Evolutionary conservation across 2,113 vertebrate genomes (phyloP).

Genomic region (Malurus cyaneus): DNA sequence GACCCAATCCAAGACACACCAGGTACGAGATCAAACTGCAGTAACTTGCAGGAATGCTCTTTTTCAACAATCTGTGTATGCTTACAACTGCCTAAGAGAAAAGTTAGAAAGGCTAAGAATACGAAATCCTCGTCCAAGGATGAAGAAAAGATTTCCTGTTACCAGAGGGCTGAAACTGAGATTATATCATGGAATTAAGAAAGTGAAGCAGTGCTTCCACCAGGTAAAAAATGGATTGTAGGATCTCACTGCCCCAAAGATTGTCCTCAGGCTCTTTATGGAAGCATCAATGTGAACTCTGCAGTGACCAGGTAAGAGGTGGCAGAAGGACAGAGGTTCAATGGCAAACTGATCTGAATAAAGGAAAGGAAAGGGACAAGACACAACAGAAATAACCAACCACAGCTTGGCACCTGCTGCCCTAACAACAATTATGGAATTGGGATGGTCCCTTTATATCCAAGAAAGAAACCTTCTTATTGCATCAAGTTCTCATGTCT

Average conservation of each 20-base stretch:
- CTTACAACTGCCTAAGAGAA: neutral
- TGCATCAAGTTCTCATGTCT: constrained; percentile 49
- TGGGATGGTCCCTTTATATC: neutral
- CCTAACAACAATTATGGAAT: neutral
- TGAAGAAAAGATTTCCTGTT: neutral
- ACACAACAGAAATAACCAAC: neutral
- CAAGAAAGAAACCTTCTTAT: constrained; percentile 12
- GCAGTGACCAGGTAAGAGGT: neutral
- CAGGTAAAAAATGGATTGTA: neutral
- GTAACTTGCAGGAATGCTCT: neutral
- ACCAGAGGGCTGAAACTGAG: neutral
- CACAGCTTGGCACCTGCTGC: neutral
- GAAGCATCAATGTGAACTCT: neutral
- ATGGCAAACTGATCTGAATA: neutral
- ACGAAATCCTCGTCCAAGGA: neutral
- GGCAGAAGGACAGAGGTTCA: neutral
- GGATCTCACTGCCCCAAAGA: neutral
- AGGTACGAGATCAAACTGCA: neutral
- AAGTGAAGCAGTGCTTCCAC: neutral
- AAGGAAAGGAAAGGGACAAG: neutral
- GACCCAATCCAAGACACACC: neutral
- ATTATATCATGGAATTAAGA: neutral
- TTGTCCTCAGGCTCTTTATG: neutral
- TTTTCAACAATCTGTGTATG: neutral
- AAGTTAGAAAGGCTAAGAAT: neutral